Percentiles rank a stretch among this genome's conserved stretches.
phyloP scores from a whole-genome alignment of 2,113 vertebrate species.

The Elephas maximus region DNA sequence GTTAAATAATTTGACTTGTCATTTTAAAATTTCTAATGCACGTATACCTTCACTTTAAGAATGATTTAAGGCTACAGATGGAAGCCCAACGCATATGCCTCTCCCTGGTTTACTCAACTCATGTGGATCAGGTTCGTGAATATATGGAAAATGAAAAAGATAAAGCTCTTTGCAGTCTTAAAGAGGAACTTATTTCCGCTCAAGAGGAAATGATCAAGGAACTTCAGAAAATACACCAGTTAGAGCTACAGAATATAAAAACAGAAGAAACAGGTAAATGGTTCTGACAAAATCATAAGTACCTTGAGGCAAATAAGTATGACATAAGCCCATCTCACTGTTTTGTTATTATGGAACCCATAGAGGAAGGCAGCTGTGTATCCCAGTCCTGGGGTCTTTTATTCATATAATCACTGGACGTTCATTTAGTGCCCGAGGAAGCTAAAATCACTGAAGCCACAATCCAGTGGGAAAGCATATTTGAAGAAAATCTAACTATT shows the following conservation, averaged over 20 bases:
- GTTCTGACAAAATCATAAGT: conserved; percentile 51
- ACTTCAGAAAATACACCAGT: conserved; percentile 88
- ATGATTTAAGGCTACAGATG: conserved; percentile 94
- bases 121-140: conserved; percentile 93
- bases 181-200: conserved; percentile 86
- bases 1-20: not conserved
- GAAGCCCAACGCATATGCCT: conserved; percentile 96
- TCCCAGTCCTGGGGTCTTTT: not conserved
- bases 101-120: conserved; percentile 94
- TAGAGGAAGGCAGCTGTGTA: not conserved
- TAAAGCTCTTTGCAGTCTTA: conserved; percentile 88
- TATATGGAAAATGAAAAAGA: conserved; percentile 89
- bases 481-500: not conserved
- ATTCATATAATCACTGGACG: not conserved
- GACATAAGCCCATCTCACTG: not conserved
- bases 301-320: not conserved
- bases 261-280: conserved; percentile 88
- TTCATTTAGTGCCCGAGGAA: conserved; percentile 40
- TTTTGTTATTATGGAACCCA: not conserved
- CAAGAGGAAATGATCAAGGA: conserved; percentile 87
- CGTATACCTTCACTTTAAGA: conserved; percentile 85
- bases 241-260: conserved; percentile 87
- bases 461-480: not conserved
- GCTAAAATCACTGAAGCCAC: not conserved
- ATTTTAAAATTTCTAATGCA: conserved; percentile 58